phyloP scores from a whole-genome alignment of 2,888 invertebrate genomes.

The Drosophila flavopinicola region DNA sequence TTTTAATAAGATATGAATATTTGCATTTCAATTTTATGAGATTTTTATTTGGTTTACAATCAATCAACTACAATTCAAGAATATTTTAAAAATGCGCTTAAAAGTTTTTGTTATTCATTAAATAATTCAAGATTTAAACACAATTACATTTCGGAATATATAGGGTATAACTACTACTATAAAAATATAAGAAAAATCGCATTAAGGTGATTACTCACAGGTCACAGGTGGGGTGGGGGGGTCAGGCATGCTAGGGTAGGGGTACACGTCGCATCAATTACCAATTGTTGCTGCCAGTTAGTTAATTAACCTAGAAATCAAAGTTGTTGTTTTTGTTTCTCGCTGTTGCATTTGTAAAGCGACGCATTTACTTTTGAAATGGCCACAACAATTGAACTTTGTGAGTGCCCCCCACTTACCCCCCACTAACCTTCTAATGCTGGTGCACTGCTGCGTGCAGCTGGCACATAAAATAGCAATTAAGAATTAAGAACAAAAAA shows the following conservation, averaged over 20 bases:
- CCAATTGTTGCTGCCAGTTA: slow-evolving; percentile 59
- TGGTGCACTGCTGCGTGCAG: slow-evolving; percentile 39
- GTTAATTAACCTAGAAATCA: slow-evolving; percentile 72
- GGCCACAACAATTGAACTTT: slow-evolving; percentile 49
- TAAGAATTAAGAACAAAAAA: not conserved
- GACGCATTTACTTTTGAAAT: slow-evolving; percentile 23
- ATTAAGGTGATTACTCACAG: slow-evolving; percentile 54
- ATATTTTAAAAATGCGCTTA: too few species aligned
- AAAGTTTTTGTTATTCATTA: too few species aligned
- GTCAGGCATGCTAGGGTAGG: not conserved
- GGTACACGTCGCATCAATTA: slow-evolving; percentile 64
- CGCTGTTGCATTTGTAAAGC: slow-evolving; percentile 13
- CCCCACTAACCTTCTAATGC: not conserved
- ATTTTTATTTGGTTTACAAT: too few species aligned
- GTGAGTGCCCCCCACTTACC: slow-evolving; percentile 2
- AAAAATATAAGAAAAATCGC: slow-evolving; percentile 17
- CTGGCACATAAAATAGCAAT: slow-evolving; percentile 51
- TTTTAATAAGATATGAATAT: too few species aligned
- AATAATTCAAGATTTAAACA: not conserved
- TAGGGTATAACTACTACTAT: too few species aligned
- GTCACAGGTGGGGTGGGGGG: not conserved
- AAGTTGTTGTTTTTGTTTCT: slow-evolving; percentile 28
- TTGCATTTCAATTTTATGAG: too few species aligned
- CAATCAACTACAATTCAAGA: too few species aligned
- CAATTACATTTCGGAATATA: not conserved